Evolutionary conservation across 2,888 invertebrate species (phyloP).

Genomic region (Anarsia innoxiella): DNA sequence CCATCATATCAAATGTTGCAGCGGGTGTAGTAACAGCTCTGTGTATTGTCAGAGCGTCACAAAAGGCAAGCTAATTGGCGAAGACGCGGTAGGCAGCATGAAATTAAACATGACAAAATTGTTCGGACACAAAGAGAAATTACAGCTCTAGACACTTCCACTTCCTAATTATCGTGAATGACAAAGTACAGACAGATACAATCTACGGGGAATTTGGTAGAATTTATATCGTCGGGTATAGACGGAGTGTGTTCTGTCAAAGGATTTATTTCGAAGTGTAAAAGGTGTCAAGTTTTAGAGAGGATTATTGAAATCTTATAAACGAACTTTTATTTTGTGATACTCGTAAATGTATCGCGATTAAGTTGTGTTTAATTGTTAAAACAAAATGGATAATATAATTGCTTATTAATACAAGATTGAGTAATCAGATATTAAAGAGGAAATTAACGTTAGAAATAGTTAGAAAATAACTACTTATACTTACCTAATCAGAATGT

Average conservation of each 20-base stretch:
- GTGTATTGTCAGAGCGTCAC: slow-evolving; percentile 17
- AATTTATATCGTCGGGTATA: slow-evolving; percentile 32
- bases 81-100: slow-evolving; percentile 40
- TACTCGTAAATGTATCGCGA: no score
- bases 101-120: slow-evolving; percentile 62
- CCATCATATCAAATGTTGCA: not conserved
- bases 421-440: no score
- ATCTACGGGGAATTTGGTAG: slow-evolving; percentile 23
- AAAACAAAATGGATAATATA: no score
- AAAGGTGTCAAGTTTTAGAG: no score
- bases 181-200: slow-evolving; percentile 46
- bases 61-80: slow-evolving; percentile 36
- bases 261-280: no score
- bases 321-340: no score
- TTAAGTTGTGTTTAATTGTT: no score
- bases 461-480: no score
- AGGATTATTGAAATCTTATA: no score
- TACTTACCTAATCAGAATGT: no score
- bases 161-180: slow-evolving; percentile 54
- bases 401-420: no score
- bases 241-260: slow-evolving; percentile 6
- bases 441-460: no score
- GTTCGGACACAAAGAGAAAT: slow-evolving; percentile 53
- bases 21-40: slow-evolving; percentile 8
- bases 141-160: slow-evolving; percentile 40